Evolutionary conservation across 2,797 vertebrate genomes (phyloP), one percentile per base, ranked within the genome.

Genomic region (Propithecus perrieri): DNA sequence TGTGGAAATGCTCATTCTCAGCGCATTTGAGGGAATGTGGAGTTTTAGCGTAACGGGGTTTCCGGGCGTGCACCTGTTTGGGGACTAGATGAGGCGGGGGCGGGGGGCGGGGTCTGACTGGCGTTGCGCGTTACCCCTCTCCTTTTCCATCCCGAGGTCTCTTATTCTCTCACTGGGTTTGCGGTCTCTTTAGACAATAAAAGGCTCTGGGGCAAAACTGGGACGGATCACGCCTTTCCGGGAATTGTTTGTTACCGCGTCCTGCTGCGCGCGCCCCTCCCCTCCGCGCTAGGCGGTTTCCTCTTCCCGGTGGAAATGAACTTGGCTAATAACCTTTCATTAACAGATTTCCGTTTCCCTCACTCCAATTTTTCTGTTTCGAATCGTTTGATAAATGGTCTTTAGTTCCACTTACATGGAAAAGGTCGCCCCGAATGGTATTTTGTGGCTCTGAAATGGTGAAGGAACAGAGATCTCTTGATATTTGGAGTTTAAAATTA

Each of bases 171-270:
- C 59, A 5, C 53, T 22, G 75, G 78, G 83, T 63, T 88, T 93
- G 61, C 92, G 55, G 78, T 93, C 91, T 96, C 48, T 83, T 71
- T 87, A 85, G 93, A 48, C 67, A 97, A 97, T 95, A 95, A 97
- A 97, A 96, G 97, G 94, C 96, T 97, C 30, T 83, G 2, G 26
- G 83, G 85, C 71, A 87, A 72, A 65, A 78, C 63, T 75, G 90
- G 96, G 89, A 86, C 53, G 20, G 4, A 83, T 33, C 50, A 0
- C 26, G 35, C 85, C 41, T 79, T 93, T 95, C 95, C 22, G 71
- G 75, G 80, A 78, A 78, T 75, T 87, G 14, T 96, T 92, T 43
- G 74, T 95, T 41, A 50, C 57, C 20, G 38, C 14, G 57, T 41
- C n/a, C 67, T 59, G 35, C 33, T 6, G 7, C 46, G 18, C 26